Evolutionary conservation across 1,140 invertebrate genomes (phyloP).

Genomic region (Globodera ellingtonae): DNA sequence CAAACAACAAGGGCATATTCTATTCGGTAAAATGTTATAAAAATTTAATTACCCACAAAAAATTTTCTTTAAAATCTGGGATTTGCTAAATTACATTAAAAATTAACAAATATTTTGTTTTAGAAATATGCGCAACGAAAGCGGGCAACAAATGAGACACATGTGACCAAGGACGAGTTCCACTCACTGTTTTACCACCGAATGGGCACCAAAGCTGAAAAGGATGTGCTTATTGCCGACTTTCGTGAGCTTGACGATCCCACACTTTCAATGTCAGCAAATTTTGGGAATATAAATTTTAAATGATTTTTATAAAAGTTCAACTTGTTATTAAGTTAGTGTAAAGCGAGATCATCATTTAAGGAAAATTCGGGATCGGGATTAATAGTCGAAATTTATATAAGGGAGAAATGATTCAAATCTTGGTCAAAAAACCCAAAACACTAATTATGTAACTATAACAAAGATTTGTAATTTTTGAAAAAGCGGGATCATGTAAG

Average conservation of each 20-base stretch:
- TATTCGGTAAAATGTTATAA: slow-evolving; percentile 74
- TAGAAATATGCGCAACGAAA: slow-evolving; percentile 77
- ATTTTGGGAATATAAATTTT: neutral
- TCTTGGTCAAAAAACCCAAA: no score
- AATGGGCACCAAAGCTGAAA: slow-evolving; percentile 80
- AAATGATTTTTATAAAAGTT: neutral
- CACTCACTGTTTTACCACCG: slow-evolving; percentile 92
- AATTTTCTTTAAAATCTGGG: slow-evolving; percentile 71
- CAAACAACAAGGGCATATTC: slow-evolving; percentile 91
- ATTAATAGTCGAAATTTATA: no score
- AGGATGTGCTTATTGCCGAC: slow-evolving; percentile 86
- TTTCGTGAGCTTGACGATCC: slow-evolving; percentile 88
- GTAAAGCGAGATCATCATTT: no score
- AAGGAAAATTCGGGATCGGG: no score
- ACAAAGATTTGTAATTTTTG: no score
- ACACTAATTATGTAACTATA: no score
- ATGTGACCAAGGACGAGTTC: slow-evolving; percentile 81
- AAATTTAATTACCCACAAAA: neutral
- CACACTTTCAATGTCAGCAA: slow-evolving; percentile 75
- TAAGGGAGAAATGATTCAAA: no score
- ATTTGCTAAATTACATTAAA: slow-evolving; percentile 1
- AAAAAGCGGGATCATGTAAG: no score
- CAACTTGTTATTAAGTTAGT: no score
- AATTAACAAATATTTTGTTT: slow-evolving; percentile 28
- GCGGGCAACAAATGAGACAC: slow-evolving; percentile 83